These are phyloP conservation scores for Eupithecia abbreviata DNA, from an alignment of 2,888 invertebrate genomes.

Conservation along the genomic window DNA sequence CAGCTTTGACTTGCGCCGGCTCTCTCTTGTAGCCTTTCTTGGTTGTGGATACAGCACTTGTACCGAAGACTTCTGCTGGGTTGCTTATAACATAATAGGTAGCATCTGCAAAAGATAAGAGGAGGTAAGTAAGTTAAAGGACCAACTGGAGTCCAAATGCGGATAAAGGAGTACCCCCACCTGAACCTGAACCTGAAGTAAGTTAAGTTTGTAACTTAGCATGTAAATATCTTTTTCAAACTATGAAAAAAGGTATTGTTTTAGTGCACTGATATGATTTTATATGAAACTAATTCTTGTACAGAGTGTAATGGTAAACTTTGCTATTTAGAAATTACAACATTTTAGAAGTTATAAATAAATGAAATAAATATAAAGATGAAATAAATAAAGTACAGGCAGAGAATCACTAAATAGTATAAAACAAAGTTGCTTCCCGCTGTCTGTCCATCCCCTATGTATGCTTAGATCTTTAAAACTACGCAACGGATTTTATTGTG, in stretches of 20 bases:
- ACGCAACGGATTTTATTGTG: too few relatives aligned
- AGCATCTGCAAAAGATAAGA: slow-evolving; percentile 46
- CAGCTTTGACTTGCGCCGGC: slow-evolving; percentile 85
- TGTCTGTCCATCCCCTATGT: too few relatives aligned
- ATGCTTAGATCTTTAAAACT: too few relatives aligned
- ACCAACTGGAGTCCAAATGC: too few relatives aligned
- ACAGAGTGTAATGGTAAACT: not conserved
- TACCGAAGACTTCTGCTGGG: slow-evolving; percentile 89
- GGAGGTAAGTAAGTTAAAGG: not conserved
- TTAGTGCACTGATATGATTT: not conserved
- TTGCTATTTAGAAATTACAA: too few relatives aligned
- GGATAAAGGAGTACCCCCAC: too few relatives aligned
- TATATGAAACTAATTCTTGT: not conserved
- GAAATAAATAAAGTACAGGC: too few relatives aligned
- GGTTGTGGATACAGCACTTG: slow-evolving; percentile 67
- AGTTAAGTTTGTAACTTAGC: not conserved
- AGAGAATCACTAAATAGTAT: too few relatives aligned
- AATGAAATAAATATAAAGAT: too few relatives aligned
- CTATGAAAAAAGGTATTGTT: not conserved
- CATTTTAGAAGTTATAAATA: too few relatives aligned
- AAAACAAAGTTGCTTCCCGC: too few relatives aligned
- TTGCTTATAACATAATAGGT: slow-evolving; percentile 93
- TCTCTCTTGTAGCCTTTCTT: slow-evolving; percentile 76
- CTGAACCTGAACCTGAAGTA: too few relatives aligned
- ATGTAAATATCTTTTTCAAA: not conserved